Evolutionary conservation across 2,113 vertebrate genomes (phyloP).

Genomic region (Proterorhinus semilunaris): DNA sequence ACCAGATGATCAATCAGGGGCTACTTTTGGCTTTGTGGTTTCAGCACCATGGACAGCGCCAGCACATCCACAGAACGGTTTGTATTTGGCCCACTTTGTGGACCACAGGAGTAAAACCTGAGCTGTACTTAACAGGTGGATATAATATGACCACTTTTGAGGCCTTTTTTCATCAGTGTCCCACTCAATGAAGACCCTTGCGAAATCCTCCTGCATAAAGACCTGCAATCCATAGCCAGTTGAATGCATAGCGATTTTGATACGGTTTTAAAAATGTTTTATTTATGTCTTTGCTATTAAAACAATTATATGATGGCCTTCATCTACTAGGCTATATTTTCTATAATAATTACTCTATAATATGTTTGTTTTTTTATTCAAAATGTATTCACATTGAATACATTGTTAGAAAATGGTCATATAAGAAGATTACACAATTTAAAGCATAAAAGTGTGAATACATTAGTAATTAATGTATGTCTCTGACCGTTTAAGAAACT

Average conservation of each 20-base stretch:
- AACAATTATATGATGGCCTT: not conserved
- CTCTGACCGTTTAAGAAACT: conserved; percentile 30
- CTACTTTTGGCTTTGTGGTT: conserved; percentile 23
- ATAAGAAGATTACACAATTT: too few species aligned
- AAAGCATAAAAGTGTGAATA: not conserved
- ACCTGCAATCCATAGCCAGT: not conserved
- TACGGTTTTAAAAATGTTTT: too few species aligned
- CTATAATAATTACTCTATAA: too few species aligned
- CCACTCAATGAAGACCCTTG: conserved; percentile 3
- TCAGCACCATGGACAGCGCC: conserved; percentile 68
- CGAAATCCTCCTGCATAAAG: conserved; percentile 13
- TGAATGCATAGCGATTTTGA: too few species aligned
- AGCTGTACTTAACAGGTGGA: conserved; percentile 21
- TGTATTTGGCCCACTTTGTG: conserved; percentile 41
- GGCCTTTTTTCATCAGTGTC: conserved; percentile 14
- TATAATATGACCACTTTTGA: conserved; percentile 32
- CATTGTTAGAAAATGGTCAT: too few species aligned
- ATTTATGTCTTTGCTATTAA: too few species aligned
- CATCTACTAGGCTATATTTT: not conserved
- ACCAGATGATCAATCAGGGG: conserved; percentile 1
- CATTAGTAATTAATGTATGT: not conserved
- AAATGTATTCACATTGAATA: too few species aligned
- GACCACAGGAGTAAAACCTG: conserved; percentile 24
- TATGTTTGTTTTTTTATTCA: too few species aligned
- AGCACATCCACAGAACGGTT: conserved; percentile 11